phyloP scores from a whole-genome alignment of 2,888 invertebrate species.

The Eurois occulta region DNA sequence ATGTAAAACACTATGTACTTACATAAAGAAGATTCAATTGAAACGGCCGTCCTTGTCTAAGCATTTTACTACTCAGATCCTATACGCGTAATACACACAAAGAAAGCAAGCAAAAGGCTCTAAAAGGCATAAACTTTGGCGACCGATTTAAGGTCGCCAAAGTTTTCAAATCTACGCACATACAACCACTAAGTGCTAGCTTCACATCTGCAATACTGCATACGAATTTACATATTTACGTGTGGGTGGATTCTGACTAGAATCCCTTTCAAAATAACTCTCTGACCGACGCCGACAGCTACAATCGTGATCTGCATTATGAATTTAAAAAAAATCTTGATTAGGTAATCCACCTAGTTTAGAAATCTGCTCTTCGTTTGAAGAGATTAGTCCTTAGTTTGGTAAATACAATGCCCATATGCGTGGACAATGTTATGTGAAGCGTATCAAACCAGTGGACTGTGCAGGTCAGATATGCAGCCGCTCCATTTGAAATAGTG shows the following conservation, averaged over 20 bases:
- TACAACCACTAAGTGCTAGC: constrained; percentile 58
- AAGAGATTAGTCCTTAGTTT: constrained; percentile 34
- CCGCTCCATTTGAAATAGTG: background rate
- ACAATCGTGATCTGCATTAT: constrained; percentile 74
- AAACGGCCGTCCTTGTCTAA: constrained; percentile 1
- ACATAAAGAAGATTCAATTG: background rate
- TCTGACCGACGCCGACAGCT: constrained; percentile 9
- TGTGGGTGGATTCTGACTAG: constrained; percentile 63
- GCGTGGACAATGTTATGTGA: background rate
- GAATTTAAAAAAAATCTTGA: constrained; percentile 74
- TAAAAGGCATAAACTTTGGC: constrained; percentile 20
- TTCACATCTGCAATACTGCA: constrained; percentile 72
- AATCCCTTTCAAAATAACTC: constrained; percentile 73
- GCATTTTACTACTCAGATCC: constrained; percentile 9
- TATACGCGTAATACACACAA: constrained; percentile 6
- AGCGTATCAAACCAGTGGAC: background rate
- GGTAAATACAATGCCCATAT: background rate
- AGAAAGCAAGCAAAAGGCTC: constrained; percentile 10
- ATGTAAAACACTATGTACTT: background rate
- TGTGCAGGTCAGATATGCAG: background rate
- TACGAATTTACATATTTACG: constrained; percentile 75
- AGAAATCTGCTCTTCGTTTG: constrained; percentile 70
- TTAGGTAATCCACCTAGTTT: constrained; percentile 74
- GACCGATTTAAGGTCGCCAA: constrained; percentile 31
- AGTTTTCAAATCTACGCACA: constrained; percentile 56